Conservation (phyloP, 1,140 invertebrate genomes). For the Euglossa dilemma region DNA sequence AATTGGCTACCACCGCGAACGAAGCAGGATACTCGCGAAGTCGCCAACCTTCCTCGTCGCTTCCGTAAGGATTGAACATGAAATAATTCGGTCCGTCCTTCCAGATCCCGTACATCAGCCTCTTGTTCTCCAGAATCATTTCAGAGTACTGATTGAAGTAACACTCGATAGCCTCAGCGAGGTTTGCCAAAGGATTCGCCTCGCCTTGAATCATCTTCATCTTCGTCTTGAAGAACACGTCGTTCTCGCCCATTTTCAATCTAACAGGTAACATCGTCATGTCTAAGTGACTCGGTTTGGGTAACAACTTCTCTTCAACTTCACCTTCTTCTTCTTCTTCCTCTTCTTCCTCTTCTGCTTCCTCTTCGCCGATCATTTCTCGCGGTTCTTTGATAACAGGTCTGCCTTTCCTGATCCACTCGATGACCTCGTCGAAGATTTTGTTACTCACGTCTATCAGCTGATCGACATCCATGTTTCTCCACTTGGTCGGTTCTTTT, state of each 20-base stretch:
- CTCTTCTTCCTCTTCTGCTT: constrained; percentile 52
- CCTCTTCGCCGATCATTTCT: constrained; percentile 28
- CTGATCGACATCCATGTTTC: constrained; percentile 70
- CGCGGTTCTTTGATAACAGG: constrained; percentile 31
- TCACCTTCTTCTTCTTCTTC: constrained; percentile 44
- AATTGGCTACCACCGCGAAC: constrained; percentile 65
- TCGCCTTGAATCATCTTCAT: constrained; percentile 65
- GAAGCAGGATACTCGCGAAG: constrained; percentile 61
- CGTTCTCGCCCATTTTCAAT: constrained; percentile 64
- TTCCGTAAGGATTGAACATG: constrained; percentile 78
- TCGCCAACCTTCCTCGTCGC: constrained; percentile 71
- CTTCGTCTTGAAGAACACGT: constrained; percentile 60
- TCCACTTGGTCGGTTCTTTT: constrained; percentile 68
- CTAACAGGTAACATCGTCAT: constrained; percentile 71
- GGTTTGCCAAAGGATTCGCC: constrained; percentile 71
- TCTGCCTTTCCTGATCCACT: constrained; percentile 65
- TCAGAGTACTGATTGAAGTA: constrained; percentile 72
- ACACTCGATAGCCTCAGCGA: constrained; percentile 74
- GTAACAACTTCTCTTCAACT: constrained; percentile 34
- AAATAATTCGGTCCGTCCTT: constrained; percentile 61
- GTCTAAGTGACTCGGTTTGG: constrained; percentile 65
- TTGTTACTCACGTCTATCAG: constrained; percentile 66
- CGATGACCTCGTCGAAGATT: constrained; percentile 64
- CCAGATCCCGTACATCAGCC: constrained; percentile 74
- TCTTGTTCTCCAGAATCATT: constrained; percentile 75